These are phyloP conservation scores for Phalangium opilio DNA, from an alignment of 2,888 invertebrate genomes.

Conservation along the genomic window DNA sequence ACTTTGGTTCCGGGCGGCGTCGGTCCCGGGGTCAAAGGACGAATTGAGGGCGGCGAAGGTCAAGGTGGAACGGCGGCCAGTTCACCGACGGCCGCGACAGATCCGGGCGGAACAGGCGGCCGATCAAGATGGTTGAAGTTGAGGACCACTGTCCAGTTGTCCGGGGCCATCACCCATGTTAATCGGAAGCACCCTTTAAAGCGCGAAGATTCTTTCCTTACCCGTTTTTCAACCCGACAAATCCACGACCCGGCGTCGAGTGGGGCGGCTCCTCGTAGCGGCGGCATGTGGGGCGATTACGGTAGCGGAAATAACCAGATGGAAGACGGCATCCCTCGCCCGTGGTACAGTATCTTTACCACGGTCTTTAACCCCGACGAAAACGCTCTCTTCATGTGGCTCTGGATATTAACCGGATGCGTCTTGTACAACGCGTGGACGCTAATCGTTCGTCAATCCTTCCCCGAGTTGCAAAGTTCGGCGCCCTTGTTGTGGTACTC, in stretches of 20 bases:
- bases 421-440: conserved; percentile 93
- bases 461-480: conserved; percentile 68
- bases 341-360: background rate
- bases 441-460: conserved; percentile 81
- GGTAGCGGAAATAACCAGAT: conserved; percentile 13
- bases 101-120: background rate
- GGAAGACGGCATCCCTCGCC: background rate
- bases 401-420: conserved; percentile 70
- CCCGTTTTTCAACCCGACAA: conserved; percentile 82
- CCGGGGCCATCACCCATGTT: conserved; percentile 54
- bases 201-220: conserved; percentile 80
- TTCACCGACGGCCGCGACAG: background rate
- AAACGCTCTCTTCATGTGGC: conserved; percentile 90
- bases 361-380: conserved; percentile 82
- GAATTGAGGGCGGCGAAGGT: background rate
- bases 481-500: conserved; percentile 59
- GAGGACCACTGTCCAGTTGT: conserved; percentile 79
- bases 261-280: too few species aligned
- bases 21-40: background rate
- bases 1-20: background rate
- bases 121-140: conserved; percentile 73
- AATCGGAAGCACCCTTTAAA: conserved; percentile 70
- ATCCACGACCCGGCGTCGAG: conserved; percentile 64
- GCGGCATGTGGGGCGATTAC: conserved; percentile 7
- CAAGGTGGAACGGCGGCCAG: background rate